Percentiles rank a stretch among this genome's conserved stretches.
phyloP scores from a whole-genome alignment of 2,888 invertebrate species.

The Sinhomidia bicolor region DNA sequence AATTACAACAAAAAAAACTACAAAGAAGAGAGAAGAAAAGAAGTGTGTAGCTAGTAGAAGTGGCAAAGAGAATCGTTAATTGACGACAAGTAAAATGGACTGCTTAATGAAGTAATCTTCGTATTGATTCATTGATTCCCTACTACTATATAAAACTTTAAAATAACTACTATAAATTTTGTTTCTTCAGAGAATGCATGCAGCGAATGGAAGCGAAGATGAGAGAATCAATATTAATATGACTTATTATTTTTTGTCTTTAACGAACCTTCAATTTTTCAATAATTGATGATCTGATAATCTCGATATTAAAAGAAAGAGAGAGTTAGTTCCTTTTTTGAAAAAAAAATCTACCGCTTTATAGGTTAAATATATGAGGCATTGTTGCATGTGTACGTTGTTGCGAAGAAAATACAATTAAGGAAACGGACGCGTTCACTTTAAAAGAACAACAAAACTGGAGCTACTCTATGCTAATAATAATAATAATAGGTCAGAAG shows the following conservation, averaged over 20 bases:
- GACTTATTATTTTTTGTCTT: background rate
- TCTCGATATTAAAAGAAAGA: constrained; percentile 43
- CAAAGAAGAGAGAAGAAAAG: background rate
- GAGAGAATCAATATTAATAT: constrained; percentile 4
- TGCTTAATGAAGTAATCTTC: constrained; percentile 57
- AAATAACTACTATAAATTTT: background rate
- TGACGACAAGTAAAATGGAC: constrained; percentile 34
- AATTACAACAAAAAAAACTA: background rate
- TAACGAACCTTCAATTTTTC: background rate
- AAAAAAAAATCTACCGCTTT: constrained; percentile 35
- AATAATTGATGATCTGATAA: constrained; percentile 40
- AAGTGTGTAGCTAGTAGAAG: background rate
- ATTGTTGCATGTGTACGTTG: constrained; percentile 60
- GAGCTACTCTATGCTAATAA: constrained; percentile 19
- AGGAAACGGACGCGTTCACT: constrained; percentile 1
- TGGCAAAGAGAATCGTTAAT: background rate
- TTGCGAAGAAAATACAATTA: constrained; percentile 21
- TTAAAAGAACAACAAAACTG: background rate
- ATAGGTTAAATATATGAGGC: constrained; percentile 6
- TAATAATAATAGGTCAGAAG: too few relatives aligned
- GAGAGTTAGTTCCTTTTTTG: constrained; percentile 8
- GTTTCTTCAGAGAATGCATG: constrained; percentile 42
- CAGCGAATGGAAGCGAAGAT: background rate
- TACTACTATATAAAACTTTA: constrained; percentile 2
- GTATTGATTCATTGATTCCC: constrained; percentile 68